A percentile compares a stretch with the other conserved stretches of the same genome.
phyloP scores from a whole-genome alignment of 2,888 invertebrate species.

The Plagodis dolabraria region DNA sequence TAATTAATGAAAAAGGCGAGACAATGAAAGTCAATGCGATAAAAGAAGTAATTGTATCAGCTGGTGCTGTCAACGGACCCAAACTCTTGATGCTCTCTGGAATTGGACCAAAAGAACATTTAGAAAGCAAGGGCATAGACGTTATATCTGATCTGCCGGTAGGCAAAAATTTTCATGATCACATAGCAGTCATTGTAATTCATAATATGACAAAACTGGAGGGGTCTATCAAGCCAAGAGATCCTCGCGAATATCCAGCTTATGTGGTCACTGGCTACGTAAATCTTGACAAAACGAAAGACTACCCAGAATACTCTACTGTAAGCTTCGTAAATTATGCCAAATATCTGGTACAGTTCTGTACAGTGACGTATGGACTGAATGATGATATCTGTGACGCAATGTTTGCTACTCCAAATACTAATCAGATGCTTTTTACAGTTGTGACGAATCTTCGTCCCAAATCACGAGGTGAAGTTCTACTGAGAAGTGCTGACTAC shows the following conservation, averaged over 20 bases:
- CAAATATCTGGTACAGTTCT: slow-evolving; percentile 31
- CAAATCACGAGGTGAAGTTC: slow-evolving; percentile 46
- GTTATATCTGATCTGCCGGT: slow-evolving; percentile 52
- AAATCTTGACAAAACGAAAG: slow-evolving; percentile 41
- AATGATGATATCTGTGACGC: slow-evolving; percentile 31
- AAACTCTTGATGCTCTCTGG: slow-evolving; percentile 58
- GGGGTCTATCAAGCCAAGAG: slow-evolving; percentile 2
- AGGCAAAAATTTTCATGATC: slow-evolving; percentile 53
- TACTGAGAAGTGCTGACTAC: slow-evolving; percentile 44
- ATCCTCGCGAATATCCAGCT: slow-evolving; percentile 63
- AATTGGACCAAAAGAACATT: slow-evolving; percentile 52
- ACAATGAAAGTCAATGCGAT: slow-evolving; percentile 40
- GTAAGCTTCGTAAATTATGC: slow-evolving; percentile 33
- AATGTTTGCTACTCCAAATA: slow-evolving; percentile 25
- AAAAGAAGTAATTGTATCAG: slow-evolving; percentile 55
- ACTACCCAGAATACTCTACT: slow-evolving; percentile 47
- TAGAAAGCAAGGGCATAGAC: slow-evolving; percentile 43
- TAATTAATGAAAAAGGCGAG: slow-evolving; percentile 29
- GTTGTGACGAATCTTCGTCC: slow-evolving; percentile 41
- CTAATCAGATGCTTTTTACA: slow-evolving; percentile 31
- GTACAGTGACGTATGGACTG: slow-evolving; percentile 27
- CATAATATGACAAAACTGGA: slow-evolving; percentile 36
- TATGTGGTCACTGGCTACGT: slow-evolving; percentile 35
- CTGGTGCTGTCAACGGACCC: slow-evolving; percentile 53
- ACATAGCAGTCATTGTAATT: slow-evolving; percentile 32